phyloP scores from a whole-genome alignment of 2,113 vertebrate genomes.

The Actinemys pallida region DNA sequence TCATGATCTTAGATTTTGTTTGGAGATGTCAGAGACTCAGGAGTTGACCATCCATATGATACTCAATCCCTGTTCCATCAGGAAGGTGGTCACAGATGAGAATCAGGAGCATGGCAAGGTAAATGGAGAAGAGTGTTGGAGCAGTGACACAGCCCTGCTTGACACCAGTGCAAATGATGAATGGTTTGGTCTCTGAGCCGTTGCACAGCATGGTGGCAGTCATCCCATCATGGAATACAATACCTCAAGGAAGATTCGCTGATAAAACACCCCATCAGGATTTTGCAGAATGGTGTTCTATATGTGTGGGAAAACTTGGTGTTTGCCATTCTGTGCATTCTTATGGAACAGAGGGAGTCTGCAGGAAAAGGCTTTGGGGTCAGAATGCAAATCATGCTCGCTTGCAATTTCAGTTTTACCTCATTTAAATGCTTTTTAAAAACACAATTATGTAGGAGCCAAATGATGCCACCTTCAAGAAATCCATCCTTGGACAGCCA shows the following conservation, averaged over 20 bases:
- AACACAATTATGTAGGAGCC: not conserved
- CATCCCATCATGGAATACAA: too few species aligned
- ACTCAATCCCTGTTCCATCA: too few species aligned
- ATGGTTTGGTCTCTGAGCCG: too few species aligned
- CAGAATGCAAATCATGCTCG: conserved; percentile 7
- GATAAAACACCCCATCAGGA: not conserved
- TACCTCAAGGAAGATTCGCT: not conserved
- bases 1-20: too few species aligned
- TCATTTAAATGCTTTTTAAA: conserved; percentile 9
- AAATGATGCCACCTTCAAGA: not conserved
- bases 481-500: not conserved
- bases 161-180: too few species aligned
- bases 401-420: not conserved
- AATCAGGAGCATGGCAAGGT: too few species aligned
- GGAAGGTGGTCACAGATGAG: too few species aligned
- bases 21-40: too few species aligned
- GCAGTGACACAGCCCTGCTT: too few species aligned
- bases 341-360: not conserved
- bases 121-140: too few species aligned
- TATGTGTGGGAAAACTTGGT: not conserved
- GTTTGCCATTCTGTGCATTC: not conserved
- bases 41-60: too few species aligned
- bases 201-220: too few species aligned
- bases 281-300: not conserved
- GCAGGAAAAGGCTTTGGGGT: not conserved